A percentile compares a stretch with the other conserved stretches of the same genome.
These are phyloP conservation scores for Eriocheir sinensis DNA, from an alignment of 1,140 invertebrate genomes.

Conservation along the genomic window DNA sequence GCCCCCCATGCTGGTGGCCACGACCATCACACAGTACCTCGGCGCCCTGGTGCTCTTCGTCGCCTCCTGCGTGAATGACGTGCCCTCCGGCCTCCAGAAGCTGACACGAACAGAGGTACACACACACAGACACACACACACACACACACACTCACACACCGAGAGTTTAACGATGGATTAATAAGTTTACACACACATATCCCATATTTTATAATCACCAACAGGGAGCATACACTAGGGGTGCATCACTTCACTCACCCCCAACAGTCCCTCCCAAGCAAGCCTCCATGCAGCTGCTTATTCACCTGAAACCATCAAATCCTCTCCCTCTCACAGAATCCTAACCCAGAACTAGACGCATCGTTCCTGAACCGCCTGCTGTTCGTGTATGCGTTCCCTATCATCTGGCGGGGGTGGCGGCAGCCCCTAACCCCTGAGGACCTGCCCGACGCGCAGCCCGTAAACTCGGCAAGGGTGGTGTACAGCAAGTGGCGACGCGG, in stretches of 20 bases:
- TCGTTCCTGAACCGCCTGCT: slow-evolving; percentile 53
- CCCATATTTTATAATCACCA: too few relatives aligned
- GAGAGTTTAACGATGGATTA: too few relatives aligned
- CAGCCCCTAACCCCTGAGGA: slow-evolving; percentile 62
- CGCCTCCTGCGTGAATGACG: slow-evolving; percentile 57
- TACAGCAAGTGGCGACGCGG: slow-evolving; percentile 10
- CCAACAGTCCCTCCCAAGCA: background rate
- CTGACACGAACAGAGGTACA: slow-evolving; percentile 30
- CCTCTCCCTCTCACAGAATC: slow-evolving; percentile 30
- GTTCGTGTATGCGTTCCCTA: slow-evolving; percentile 57
- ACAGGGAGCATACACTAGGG: too few relatives aligned
- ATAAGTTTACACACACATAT: background rate
- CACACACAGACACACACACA: slow-evolving; percentile 33
- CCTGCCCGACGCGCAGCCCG: slow-evolving; percentile 48
- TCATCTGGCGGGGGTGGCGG: slow-evolving; percentile 63
- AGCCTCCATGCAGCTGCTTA: too few relatives aligned
- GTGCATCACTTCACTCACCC: too few relatives aligned
- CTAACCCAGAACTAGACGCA: slow-evolving; percentile 43
- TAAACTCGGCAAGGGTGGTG: background rate
- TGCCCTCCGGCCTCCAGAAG: slow-evolving; percentile 44
- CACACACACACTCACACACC: too few relatives aligned
- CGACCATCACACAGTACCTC: slow-evolving; percentile 54
- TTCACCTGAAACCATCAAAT: background rate
- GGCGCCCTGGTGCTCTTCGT: slow-evolving; percentile 39
- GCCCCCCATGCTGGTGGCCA: slow-evolving; percentile 35